These are phyloP conservation scores for Sebastes trivittatus DNA, from an alignment of 2,797 vertebrate species.

Conservation along the genomic window DNA sequence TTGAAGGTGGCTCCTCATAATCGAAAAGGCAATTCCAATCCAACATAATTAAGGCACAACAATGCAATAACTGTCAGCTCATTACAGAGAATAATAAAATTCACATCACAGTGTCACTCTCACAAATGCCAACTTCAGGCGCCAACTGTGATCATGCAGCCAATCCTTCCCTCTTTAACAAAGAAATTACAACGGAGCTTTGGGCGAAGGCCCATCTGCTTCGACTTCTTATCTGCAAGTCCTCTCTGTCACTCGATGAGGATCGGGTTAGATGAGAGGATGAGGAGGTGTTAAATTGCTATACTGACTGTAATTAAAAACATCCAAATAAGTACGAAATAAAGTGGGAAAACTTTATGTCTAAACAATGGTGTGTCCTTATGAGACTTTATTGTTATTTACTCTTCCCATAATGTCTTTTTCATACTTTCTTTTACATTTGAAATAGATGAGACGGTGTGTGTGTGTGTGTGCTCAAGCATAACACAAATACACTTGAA, in stretches of 20 bases:
- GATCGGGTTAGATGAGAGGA: constrained; percentile 17
- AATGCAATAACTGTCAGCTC: constrained; percentile 81
- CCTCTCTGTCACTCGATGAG: not conserved
- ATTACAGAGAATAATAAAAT: constrained; percentile 77
- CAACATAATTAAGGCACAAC: constrained; percentile 82
- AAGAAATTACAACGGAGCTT: constrained; percentile 59
- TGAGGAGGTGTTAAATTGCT: constrained; percentile 11
- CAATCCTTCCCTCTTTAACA: constrained; percentile 52
- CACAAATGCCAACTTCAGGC: constrained; percentile 78
- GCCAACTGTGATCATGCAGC: constrained; percentile 61
- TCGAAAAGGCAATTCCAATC: constrained; percentile 78
- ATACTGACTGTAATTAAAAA: constrained; percentile 34
- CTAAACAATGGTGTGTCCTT: not conserved
- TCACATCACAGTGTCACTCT: constrained; percentile 75
- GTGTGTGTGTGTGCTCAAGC: not conserved
- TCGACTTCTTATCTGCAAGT: constrained; percentile 29
- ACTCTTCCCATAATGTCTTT: not conserved
- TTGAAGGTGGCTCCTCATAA: constrained; percentile 73
- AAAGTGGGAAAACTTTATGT: not conserved
- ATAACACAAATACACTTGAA: not conserved
- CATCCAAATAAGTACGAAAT: not conserved
- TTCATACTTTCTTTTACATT: not conserved
- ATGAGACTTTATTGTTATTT: not conserved
- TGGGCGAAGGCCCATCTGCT: constrained; percentile 59
- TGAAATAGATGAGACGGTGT: not conserved